Conservation (phyloP, 2,888 invertebrate genomes). For the Eugnorisma glareosa region DNA sequence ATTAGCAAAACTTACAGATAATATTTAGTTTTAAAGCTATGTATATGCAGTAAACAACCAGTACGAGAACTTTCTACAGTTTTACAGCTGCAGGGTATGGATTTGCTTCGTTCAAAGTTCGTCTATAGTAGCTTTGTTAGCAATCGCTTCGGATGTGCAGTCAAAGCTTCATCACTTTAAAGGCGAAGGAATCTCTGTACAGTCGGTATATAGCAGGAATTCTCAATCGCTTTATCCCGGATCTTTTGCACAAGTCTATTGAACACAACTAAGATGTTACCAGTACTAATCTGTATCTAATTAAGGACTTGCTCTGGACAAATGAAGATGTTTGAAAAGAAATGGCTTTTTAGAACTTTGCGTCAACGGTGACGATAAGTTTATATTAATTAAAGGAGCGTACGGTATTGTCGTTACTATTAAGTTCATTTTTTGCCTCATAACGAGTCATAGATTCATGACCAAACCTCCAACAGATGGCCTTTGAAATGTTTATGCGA, state of each 20-base stretch:
- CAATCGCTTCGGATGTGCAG: constrained; percentile 47
- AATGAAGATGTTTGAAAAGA: constrained; percentile 39
- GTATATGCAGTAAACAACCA: not conserved
- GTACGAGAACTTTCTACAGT: constrained; percentile 20
- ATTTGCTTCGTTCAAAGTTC: constrained; percentile 17
- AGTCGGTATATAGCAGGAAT: constrained; percentile 51
- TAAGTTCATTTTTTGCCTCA: constrained; percentile 10
- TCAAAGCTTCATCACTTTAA: constrained; percentile 50
- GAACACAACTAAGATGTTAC: constrained; percentile 53
- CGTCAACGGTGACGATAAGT: constrained; percentile 7
- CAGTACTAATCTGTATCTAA: constrained; percentile 46
- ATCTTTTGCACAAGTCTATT: constrained; percentile 49
- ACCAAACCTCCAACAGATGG: constrained; percentile 51
- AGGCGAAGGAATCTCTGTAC: constrained; percentile 55
- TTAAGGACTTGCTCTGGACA: constrained; percentile 39
- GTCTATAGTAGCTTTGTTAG: constrained; percentile 52
- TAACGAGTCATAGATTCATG: constrained; percentile 29
- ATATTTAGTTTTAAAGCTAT: constrained; percentile 11
- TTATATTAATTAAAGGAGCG: not conserved
- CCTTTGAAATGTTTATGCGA: constrained; percentile 64
- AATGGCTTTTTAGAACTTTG: not conserved
- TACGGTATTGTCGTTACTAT: not conserved
- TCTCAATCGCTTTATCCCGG: constrained; percentile 67
- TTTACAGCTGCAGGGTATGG: constrained; percentile 13
- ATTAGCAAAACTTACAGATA: constrained; percentile 17